Evolutionary conservation across 2,797 vertebrate genomes (phyloP).

Genomic region (Halcyon leucocephala): DNA sequence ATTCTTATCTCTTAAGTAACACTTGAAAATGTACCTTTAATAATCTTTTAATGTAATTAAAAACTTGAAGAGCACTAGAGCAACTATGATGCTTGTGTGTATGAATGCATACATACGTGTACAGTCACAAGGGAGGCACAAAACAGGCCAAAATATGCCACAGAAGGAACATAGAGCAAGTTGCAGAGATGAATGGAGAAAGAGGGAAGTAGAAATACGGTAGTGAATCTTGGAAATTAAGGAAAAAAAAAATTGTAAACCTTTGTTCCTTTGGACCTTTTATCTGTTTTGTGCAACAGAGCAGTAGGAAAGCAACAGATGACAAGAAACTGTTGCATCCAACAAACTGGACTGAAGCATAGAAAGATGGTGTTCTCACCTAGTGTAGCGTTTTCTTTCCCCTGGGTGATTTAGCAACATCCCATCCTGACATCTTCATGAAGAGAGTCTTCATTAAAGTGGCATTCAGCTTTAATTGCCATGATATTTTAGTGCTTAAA

Average conservation of each 20-base stretch:
- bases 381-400: neutral
- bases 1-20: neutral
- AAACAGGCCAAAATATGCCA: neutral
- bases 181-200: neutral
- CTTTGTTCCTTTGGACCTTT: neutral
- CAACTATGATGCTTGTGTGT: rapidly evolving
- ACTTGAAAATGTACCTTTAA: neutral
- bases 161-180: neutral
- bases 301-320: neutral
- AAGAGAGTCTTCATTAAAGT: neutral
- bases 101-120: rapidly evolving
- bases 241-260: neutral
- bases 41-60: neutral
- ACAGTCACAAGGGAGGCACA: neutral
- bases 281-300: neutral
- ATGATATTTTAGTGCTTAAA: neutral
- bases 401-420: neutral
- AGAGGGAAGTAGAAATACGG: neutral
- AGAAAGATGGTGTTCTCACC: neutral
- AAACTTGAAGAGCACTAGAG: neutral
- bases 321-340: neutral
- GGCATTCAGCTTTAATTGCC: neutral
- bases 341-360: neutral
- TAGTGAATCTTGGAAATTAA: neutral
- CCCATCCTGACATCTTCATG: neutral